These are phyloP conservation scores for Peromyscus eremicus DNA, from an alignment of 2,797 vertebrate species.

Conservation along the genomic window DNA sequence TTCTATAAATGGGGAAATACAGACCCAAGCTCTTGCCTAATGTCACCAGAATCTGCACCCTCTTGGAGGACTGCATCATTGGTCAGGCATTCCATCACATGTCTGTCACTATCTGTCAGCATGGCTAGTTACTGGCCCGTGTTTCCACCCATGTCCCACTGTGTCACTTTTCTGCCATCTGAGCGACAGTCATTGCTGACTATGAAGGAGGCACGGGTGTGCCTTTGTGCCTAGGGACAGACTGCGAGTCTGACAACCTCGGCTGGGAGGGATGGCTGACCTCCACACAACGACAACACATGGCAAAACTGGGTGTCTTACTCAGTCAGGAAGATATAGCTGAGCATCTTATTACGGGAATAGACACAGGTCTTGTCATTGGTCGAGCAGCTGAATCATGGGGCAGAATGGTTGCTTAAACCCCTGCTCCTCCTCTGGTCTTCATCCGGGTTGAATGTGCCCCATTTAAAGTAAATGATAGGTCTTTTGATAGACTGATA, in stretches of 20 bases:
- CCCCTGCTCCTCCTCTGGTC: not conserved
- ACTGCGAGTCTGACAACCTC: not conserved
- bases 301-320: not conserved
- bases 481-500: not conserved
- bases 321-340: not conserved
- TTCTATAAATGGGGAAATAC: not conserved
- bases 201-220: not conserved
- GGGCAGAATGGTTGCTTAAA: not conserved
- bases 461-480: not conserved
- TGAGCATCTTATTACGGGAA: not conserved
- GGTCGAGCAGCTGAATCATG: not conserved
- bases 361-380: not conserved
- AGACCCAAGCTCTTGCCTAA: not conserved
- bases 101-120: not conserved
- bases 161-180: not conserved
- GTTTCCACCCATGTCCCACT: not conserved
- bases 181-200: not conserved
- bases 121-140: not conserved
- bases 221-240: not conserved
- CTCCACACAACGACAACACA: not conserved
- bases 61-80: fast-evolving
- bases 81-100: no score
- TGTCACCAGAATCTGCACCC: not conserved
- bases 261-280: not conserved
- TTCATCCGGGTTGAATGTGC: not conserved